These are phyloP conservation scores for Sympetrum striolatum DNA, from an alignment of 2,888 invertebrate species.

Conservation along the genomic window DNA sequence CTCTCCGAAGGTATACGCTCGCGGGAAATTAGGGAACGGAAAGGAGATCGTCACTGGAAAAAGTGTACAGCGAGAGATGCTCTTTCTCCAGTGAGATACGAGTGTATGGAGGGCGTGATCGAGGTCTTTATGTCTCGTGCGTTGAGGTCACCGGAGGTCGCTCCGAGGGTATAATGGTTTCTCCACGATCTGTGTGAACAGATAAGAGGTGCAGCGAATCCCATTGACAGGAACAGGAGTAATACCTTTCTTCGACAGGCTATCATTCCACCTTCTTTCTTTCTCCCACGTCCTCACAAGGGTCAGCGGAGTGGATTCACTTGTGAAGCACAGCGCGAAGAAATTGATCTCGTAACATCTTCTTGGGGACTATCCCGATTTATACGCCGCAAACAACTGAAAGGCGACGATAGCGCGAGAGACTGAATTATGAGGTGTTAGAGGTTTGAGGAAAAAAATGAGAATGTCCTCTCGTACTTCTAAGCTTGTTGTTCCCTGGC, in stretches of 20 bases:
- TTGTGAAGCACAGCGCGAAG: conserved; percentile 19
- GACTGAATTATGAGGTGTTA: background rate
- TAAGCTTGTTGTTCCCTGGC: background rate
- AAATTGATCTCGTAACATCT: conserved; percentile 9
- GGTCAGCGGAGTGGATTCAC: conserved; percentile 31
- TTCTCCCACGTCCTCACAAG: background rate
- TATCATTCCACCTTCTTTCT: background rate
- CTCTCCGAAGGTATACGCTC: background rate
- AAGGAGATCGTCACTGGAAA: background rate
- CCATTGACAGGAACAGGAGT: conserved; percentile 33
- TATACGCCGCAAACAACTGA: background rate
- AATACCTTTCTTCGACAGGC: conserved; percentile 1
- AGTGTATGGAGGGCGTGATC: conserved; percentile 24
- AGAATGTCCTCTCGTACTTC: background rate
- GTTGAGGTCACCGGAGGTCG: conserved; percentile 30
- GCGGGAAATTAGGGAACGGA: background rate
- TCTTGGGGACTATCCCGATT: background rate
- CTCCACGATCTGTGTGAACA: conserved; percentile 4
- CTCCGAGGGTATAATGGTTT: conserved; percentile 26
- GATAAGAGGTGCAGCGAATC: conserved; percentile 30
- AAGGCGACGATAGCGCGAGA: background rate
- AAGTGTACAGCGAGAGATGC: background rate
- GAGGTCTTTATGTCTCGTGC: conserved; percentile 23
- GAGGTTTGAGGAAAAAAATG: background rate
- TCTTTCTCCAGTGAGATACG: background rate